These are phyloP conservation scores for Sebastes diaconus DNA, from an alignment of 2,797 vertebrate species.

Conservation along the genomic window DNA sequence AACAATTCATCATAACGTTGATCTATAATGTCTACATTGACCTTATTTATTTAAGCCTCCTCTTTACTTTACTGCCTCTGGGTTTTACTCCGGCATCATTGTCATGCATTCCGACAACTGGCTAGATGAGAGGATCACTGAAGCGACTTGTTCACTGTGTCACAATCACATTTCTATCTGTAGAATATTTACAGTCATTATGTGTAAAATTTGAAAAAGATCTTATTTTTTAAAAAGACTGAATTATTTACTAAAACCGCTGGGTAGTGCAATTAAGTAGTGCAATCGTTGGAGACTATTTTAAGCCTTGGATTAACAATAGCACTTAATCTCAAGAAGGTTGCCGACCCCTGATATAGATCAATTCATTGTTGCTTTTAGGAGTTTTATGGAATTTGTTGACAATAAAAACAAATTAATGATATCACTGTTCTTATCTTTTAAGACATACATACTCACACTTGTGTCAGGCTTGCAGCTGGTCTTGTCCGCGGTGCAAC, in stretches of 20 bases:
- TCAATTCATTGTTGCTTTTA: background rate
- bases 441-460: slow-evolving; percentile 64
- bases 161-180: background rate
- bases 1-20: background rate
- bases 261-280: background rate
- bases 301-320: background rate
- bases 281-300: background rate
- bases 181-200: background rate
- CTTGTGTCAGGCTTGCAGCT: slow-evolving; percentile 54
- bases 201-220: background rate
- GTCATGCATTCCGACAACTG: background rate
- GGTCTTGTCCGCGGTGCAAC: slow-evolving; percentile 59
- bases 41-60: background rate
- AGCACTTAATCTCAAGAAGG: no score
- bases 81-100: background rate
- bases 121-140: background rate
- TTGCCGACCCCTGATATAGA: no score
- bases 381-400: background rate
- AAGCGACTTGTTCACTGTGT: background rate
- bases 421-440: background rate
- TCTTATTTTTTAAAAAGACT: background rate
- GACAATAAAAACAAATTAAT: background rate
- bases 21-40: background rate
- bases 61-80: background rate
- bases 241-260: background rate